Evolutionary conservation across 1,140 invertebrate genomes (phyloP).

Genomic region (Heterodera carotae): DNA sequence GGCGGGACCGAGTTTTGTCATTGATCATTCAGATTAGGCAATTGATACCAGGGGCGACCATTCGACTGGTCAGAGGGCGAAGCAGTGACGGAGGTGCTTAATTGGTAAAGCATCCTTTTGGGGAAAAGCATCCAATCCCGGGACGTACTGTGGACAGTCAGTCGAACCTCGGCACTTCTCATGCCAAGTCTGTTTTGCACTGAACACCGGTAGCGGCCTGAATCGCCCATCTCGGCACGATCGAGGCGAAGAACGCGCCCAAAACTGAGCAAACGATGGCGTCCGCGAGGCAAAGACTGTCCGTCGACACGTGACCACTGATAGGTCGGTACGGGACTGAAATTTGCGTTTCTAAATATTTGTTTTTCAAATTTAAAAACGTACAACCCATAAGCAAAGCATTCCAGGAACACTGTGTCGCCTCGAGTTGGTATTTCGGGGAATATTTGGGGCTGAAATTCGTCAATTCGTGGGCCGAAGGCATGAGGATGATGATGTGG

Average conservation of each 20-base stretch:
- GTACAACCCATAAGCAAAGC: constrained; percentile 55
- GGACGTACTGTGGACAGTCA: constrained; percentile 47
- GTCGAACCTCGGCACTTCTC: constrained; percentile 45
- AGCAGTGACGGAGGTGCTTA: constrained; percentile 47
- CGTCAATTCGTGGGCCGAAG: constrained; percentile 50
- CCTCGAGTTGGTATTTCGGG: constrained; percentile 52
- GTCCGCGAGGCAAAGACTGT: constrained; percentile 16
- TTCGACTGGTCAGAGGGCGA: constrained; percentile 36
- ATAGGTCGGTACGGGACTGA: constrained; percentile 47
- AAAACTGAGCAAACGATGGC: constrained; percentile 49
- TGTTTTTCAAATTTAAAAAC: constrained; percentile 16
- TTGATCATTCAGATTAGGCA: no score
- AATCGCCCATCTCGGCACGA: constrained; percentile 35
- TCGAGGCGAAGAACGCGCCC: constrained; percentile 52
- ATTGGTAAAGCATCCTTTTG: not conserved
- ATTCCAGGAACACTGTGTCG: constrained; percentile 47
- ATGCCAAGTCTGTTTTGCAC: constrained; percentile 43
- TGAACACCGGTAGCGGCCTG: constrained; percentile 45
- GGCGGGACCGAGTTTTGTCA: no score
- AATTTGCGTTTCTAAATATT: constrained; percentile 4
- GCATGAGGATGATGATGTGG: constrained; percentile 25
- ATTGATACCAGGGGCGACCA: constrained; percentile 35
- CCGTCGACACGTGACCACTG: constrained; percentile 48
- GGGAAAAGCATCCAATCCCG: not conserved
- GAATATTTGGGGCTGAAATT: constrained; percentile 52